phyloP scores from a whole-genome alignment of 1,140 invertebrate genomes.

The Euwallacea fornicatus region DNA sequence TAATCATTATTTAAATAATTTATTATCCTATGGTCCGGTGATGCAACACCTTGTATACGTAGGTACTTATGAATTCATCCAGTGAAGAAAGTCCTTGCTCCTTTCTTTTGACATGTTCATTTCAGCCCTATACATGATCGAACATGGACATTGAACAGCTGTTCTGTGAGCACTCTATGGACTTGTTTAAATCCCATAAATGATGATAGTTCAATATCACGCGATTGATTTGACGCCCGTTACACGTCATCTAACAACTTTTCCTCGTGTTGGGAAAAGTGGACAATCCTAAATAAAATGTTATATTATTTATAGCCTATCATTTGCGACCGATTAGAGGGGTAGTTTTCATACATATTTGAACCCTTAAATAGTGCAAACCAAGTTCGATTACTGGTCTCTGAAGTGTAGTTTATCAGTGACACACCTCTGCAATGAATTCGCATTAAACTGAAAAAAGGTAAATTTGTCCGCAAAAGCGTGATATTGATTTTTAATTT shows the following conservation, averaged over 20 bases:
- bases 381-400: neutral
- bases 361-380: neutral
- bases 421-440: neutral
- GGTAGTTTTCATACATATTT: neutral
- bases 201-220: slow-evolving; percentile 32
- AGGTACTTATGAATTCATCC: too few species aligned
- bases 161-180: slow-evolving; percentile 10
- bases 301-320: slow-evolving; percentile 22
- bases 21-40: too few species aligned
- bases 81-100: too few species aligned
- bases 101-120: too few species aligned
- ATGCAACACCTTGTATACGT: too few species aligned
- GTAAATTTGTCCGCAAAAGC: neutral
- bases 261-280: slow-evolving; percentile 32
- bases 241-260: slow-evolving; percentile 32
- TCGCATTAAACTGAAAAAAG: neutral
- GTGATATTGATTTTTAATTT: slow-evolving; percentile 22
- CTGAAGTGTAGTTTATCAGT: neutral
- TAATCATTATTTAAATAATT: too few species aligned
- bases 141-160: too few species aligned
- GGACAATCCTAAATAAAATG: slow-evolving; percentile 19
- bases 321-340: slow-evolving; percentile 17
- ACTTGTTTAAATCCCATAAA: slow-evolving; percentile 25
- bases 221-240: slow-evolving; percentile 35
- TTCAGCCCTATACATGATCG: too few species aligned